Evolutionary conservation across 2,797 vertebrate genomes (phyloP).

Genomic region (Acanthurus leucopareius): DNA sequence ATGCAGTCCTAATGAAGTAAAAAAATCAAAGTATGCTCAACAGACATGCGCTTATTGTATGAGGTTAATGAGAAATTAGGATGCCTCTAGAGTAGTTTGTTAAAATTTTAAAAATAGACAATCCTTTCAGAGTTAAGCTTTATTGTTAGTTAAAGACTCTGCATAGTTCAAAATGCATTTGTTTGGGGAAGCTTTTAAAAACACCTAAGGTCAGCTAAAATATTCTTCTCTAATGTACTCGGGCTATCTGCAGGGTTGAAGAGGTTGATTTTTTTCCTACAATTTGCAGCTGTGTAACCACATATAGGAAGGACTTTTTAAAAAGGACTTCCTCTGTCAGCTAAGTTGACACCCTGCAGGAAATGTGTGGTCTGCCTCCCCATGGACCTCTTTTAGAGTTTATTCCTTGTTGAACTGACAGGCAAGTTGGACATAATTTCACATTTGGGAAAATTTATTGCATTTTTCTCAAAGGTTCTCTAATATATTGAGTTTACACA

Average conservation of each 20-base stretch:
- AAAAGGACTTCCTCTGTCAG: slow-evolving; percentile 45
- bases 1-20: neutral
- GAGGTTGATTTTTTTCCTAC: slow-evolving; percentile 11
- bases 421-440: neutral
- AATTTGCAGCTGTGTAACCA: slow-evolving; percentile 49
- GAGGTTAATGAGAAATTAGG: neutral
- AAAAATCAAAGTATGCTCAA: neutral
- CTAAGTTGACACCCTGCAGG: slow-evolving; percentile 47
- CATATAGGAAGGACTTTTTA: slow-evolving; percentile 13
- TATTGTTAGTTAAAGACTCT: neutral
- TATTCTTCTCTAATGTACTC: neutral
- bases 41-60: neutral
- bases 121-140: neutral
- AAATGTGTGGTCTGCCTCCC: slow-evolving; percentile 57
- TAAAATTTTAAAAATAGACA: neutral
- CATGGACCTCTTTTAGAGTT: slow-evolving; percentile 34
- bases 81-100: slow-evolving; percentile 1
- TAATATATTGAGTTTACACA: slow-evolving; percentile 13
- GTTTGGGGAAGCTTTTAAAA: slow-evolving; percentile 9
- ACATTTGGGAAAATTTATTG: slow-evolving; percentile 16
- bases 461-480: slow-evolving; percentile 1
- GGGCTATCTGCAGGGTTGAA: neutral
- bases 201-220: neutral
- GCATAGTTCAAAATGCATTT: neutral
- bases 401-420: neutral